A percentile compares a stretch with the other conserved stretches of the same genome.
These are phyloP conservation scores for Callithrix jacchus DNA, from an alignment of 2,113 vertebrate genomes.

Conservation along the genomic window DNA sequence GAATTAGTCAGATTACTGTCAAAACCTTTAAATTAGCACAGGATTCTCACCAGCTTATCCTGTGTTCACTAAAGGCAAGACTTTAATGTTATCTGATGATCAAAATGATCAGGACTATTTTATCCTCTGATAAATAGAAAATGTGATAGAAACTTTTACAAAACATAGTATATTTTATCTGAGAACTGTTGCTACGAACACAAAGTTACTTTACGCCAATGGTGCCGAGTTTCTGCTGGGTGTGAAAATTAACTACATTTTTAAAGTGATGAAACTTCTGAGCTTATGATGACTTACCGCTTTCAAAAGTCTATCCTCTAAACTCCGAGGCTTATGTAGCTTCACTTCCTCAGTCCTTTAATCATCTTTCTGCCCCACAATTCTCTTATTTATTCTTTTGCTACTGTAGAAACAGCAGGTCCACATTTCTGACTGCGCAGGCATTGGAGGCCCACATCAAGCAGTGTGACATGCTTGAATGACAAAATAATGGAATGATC, in stretches of 20 bases:
- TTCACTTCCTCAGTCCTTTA: not conserved
- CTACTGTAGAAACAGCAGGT: conserved; percentile 46
- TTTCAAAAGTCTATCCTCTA: not conserved
- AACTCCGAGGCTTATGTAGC: not conserved
- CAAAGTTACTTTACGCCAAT: not conserved
- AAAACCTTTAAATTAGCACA: not conserved
- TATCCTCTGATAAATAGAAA: not conserved
- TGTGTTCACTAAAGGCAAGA: not conserved
- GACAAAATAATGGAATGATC: conserved; percentile 80
- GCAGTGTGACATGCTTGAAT: conserved; percentile 79
- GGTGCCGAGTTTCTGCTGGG: not conserved
- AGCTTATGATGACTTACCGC: not conserved
- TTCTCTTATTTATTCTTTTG: conserved; percentile 55
- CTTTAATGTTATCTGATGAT: not conserved
- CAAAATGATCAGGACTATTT: not conserved
- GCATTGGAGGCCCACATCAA: conserved; percentile 48
- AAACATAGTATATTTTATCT: not conserved
- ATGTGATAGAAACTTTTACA: not conserved
- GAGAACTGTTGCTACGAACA: not conserved
- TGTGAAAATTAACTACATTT: conserved; percentile 7
- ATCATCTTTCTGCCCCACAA: conserved; percentile 24
- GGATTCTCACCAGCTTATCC: not conserved
- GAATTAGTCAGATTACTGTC: not conserved
- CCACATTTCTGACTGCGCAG: conserved; percentile 47
- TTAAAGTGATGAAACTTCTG: conserved; percentile 20